Conservation (phyloP, 2,113 vertebrate species). For the Varanus komodoensis region DNA sequence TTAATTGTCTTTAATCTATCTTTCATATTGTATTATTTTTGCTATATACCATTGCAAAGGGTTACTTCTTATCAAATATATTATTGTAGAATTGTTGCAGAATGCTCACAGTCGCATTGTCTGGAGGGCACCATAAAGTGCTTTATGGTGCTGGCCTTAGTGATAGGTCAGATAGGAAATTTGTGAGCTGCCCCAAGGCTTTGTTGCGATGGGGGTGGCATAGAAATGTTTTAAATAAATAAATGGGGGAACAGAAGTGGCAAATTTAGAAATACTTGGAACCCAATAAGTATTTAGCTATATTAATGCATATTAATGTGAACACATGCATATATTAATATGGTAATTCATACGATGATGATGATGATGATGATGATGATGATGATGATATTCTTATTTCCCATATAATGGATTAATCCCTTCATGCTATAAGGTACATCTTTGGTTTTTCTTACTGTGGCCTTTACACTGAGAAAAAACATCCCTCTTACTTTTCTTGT, state of each 20-base stretch:
- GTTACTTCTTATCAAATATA: neutral
- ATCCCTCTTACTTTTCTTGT: neutral
- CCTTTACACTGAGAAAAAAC: neutral
- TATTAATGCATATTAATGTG: too few species aligned
- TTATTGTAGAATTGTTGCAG: accelerated
- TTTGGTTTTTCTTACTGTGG: neutral
- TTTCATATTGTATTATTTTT: neutral
- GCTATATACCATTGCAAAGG: constrained; percentile 38
- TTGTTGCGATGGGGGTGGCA: too few species aligned
- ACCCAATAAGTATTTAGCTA: neutral
- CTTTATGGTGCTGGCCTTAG: too few species aligned
- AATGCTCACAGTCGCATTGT: too few species aligned
- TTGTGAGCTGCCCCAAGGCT: too few species aligned
- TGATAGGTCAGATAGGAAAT: neutral
- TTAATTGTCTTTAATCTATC: constrained; percentile 51
- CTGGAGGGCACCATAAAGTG: too few species aligned
- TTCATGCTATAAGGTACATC: neutral
- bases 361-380: too few species aligned
- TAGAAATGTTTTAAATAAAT: too few species aligned
- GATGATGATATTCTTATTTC: neutral
- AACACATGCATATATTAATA: neutral
- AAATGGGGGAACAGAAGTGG: neutral
- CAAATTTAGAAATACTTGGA: neutral
- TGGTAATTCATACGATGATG: too few species aligned
- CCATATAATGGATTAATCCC: too few species aligned